phyloP scores from a whole-genome alignment of 2,113 vertebrate genomes.

The Nothobranchius furzeri region DNA sequence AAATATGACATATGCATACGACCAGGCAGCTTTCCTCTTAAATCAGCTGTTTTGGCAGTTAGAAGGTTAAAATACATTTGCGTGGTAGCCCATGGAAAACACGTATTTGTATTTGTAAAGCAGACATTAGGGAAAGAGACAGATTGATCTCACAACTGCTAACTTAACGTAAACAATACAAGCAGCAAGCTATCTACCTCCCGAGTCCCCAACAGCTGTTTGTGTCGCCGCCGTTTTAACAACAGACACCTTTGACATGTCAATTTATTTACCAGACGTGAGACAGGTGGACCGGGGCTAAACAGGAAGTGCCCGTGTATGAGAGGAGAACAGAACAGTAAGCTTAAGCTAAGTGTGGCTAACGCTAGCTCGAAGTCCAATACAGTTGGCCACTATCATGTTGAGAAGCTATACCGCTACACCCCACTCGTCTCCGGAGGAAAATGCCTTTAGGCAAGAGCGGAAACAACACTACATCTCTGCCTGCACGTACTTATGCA shows the following conservation, averaged over 20 bases:
- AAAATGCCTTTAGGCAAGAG: background rate
- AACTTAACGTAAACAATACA: slow-evolving; percentile 12
- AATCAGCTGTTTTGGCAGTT: background rate
- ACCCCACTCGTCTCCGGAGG: slow-evolving; percentile 28
- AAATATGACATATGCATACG: too few relatives aligned
- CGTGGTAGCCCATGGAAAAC: background rate
- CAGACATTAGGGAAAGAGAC: background rate
- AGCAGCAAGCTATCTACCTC: slow-evolving; percentile 15
- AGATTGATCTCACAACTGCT: slow-evolving; percentile 12
- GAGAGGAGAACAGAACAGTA: slow-evolving; percentile 14
- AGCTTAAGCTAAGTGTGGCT: slow-evolving; percentile 59
- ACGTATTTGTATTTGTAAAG: background rate
- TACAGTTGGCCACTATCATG: slow-evolving; percentile 46
- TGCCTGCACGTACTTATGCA: background rate
- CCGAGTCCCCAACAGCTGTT: background rate
- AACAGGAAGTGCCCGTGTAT: slow-evolving; percentile 44
- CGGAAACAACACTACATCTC: background rate
- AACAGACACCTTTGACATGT: background rate
- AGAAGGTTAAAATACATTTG: background rate
- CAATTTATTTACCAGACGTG: background rate
- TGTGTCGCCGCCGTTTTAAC: background rate
- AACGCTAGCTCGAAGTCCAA: slow-evolving; percentile 68
- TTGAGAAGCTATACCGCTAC: slow-evolving; percentile 26
- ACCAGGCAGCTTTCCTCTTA: background rate
- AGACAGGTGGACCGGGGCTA: slow-evolving; percentile 29